Evolutionary conservation across 2,113 vertebrate genomes (phyloP).

Genomic region (Meles meles): DNA sequence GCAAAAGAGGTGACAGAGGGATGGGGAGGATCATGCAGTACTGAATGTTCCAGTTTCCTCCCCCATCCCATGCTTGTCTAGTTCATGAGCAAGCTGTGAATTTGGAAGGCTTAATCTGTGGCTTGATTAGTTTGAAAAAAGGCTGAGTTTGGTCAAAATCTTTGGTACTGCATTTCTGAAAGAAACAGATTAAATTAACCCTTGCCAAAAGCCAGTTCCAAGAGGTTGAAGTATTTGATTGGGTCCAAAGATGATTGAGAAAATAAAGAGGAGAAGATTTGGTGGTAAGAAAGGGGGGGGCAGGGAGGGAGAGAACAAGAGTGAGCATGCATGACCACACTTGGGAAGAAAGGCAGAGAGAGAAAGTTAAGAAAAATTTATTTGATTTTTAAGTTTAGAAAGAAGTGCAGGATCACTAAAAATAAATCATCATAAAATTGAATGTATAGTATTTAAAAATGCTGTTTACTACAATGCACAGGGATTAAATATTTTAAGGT

Average conservation of each 20-base stretch:
- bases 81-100: constrained; percentile 59
- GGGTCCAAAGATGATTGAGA: not conserved
- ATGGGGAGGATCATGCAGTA: not conserved
- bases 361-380: not conserved
- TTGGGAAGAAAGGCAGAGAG: not conserved
- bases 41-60: constrained; percentile 36
- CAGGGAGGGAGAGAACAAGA: not conserved
- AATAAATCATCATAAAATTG: not conserved
- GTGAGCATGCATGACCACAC: not conserved
- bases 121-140: constrained; percentile 21
- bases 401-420: not conserved
- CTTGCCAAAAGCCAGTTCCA: not conserved
- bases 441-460: not conserved
- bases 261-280: not conserved
- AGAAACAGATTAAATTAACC: constrained; percentile 10
- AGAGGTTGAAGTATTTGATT: not conserved
- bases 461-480: not conserved
- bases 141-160: not conserved
- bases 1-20: constrained; percentile 42
- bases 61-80: not conserved
- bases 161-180: constrained; percentile 32
- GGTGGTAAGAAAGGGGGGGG: not conserved
- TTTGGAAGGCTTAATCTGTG: constrained; percentile 46
- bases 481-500: not conserved
- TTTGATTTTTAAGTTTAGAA: constrained; percentile 18